phyloP scores from a whole-genome alignment of 2,113 vertebrate genomes.

The Oreochromis spilurus region DNA sequence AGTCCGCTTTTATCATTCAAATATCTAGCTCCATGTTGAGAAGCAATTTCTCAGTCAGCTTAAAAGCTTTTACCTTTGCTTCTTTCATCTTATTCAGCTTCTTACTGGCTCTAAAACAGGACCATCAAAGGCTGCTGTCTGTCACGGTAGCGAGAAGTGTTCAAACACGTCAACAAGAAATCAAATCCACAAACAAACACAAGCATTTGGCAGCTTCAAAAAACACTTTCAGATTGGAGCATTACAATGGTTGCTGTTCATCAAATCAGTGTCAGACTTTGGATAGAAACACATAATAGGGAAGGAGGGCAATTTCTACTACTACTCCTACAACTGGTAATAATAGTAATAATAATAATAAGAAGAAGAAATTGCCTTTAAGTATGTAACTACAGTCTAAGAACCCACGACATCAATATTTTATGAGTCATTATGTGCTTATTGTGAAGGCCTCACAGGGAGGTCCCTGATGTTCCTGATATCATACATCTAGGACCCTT shows the following conservation, averaged over 20 bases:
- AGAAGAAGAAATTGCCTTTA: accelerated
- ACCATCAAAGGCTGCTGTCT: background rate
- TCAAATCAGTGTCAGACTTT: background rate
- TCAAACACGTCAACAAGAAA: background rate
- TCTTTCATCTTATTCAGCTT: background rate
- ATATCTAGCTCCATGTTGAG: background rate
- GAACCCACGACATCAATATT: background rate
- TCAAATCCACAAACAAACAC: background rate
- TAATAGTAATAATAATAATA: background rate
- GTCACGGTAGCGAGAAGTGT: background rate
- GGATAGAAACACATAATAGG: background rate
- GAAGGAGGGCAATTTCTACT: background rate
- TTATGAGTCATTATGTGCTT: background rate
- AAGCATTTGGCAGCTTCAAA: background rate
- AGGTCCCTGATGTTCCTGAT: background rate
- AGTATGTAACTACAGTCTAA: background rate
- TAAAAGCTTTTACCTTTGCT: background rate
- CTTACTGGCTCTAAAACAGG: background rate
- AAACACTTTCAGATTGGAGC: background rate
- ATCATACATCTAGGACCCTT: background rate
- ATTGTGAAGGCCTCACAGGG: background rate
- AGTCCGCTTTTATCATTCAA: background rate
- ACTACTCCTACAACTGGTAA: background rate
- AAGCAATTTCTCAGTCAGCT: background rate
- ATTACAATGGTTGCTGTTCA: background rate